Conservation (phyloP, 64 coral and sea anemone species). For the Actinia tenebrosa region DNA sequence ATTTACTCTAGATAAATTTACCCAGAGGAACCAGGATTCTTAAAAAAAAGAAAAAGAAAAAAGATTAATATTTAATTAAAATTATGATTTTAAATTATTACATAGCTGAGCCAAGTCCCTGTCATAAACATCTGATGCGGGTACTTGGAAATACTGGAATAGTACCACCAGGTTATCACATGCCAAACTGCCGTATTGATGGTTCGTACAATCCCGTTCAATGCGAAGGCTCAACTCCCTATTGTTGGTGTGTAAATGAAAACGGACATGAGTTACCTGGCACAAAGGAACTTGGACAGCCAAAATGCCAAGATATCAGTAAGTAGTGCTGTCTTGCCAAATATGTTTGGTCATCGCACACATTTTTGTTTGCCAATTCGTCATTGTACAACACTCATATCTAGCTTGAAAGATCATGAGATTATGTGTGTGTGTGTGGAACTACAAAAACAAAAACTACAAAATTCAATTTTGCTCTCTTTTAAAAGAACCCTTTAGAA, state of each 20-base stretch:
- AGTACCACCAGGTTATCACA: slow-evolving; percentile 21
- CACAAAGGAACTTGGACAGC: slow-evolving; percentile 24
- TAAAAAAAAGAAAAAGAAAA: too few relatives aligned
- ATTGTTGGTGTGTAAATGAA: slow-evolving; percentile 45
- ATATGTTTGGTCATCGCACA: not conserved
- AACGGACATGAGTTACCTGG: slow-evolving; percentile 38
- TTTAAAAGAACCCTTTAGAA: not conserved
- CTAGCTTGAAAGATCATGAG: too few relatives aligned
- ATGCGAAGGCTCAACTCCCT: slow-evolving; percentile 28
- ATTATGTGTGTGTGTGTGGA: too few relatives aligned
- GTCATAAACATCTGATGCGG: slow-evolving; percentile 36
- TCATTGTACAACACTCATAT: too few relatives aligned
- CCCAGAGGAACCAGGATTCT: too few relatives aligned
- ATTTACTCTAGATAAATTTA: too few relatives aligned
- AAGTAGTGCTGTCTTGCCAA: not conserved
- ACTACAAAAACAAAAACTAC: too few relatives aligned
- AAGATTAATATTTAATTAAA: too few relatives aligned
- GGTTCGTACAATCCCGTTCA: slow-evolving; percentile 48
- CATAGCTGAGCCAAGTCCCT: slow-evolving; percentile 33
- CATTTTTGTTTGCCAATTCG: too few relatives aligned
- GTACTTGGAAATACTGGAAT: slow-evolving; percentile 49
- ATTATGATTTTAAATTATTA: not conserved
- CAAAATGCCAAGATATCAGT: slow-evolving; percentile 43
- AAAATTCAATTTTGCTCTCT: not conserved
- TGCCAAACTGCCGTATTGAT: slow-evolving; percentile 45